Base-by-base conservation (phyloP, 2,888 invertebrate species). In the Drosophila melanosoma region DNA sequence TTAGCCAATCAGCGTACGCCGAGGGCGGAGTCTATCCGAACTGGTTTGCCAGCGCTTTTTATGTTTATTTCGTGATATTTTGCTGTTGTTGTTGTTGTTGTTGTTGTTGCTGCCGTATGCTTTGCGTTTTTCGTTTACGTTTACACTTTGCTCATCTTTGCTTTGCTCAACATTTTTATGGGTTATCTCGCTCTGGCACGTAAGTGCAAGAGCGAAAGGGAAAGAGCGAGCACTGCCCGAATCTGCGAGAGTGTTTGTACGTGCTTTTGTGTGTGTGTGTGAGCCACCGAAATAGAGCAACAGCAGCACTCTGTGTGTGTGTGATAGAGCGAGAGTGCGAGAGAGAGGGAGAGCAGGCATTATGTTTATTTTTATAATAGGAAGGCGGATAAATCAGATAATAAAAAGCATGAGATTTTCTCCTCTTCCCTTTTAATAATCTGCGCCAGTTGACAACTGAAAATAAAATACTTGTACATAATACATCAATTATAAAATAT, bases 181-280 rank as follows among this genome's bases (percentile, higher is more conserved):
- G 91, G 90, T 91, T 91, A 92, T 92, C 91, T 91, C 91, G 91
- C 91, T 91, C 91, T 91, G 83, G 77, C 86, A 76, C 82, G 56
- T 33, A 58, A 57, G 59, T 58, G 63, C 56, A 20, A 74, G 82
- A 70, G 86, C 69, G 72, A 89, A 71, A 85, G 86, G 68, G 88
- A 83, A 75, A 71, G 86, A 74, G 66, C 68, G 60, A 67, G 63
- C 26, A 66, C 53, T 33, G 64, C 51, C 40, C 42, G 60, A 69
- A 68, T 70, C 69, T 68, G 76, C 59, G 76, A 71, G 69, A 63
- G 58, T 71, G 40, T 64, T 62, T n/a, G 32, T 45, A 36, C 51
- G 45, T 66, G 45, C 53, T 32, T 26, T 12, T 26, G 49, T 53
- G 57, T 29, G 52, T 53, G 54, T 53, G 59, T 48, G 53, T 58